A percentile compares a stretch with the other conserved stretches of the same genome.
phyloP scores from a whole-genome alignment of 37 sponge, comb jelly and placozoan genomes.

The Theonella swinhoei region DNA sequence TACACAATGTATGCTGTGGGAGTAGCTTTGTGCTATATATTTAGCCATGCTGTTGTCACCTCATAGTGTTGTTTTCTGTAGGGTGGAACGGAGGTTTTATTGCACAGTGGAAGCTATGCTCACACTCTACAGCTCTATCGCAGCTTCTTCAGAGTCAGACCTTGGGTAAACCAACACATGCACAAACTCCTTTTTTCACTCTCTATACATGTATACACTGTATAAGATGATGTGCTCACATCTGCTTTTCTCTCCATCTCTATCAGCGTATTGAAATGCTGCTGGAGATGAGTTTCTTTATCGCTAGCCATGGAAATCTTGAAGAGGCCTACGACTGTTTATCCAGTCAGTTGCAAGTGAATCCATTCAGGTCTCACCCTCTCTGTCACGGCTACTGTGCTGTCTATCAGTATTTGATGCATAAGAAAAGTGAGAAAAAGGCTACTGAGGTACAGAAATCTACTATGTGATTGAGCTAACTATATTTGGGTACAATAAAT shows the following conservation, averaged over 20 bases:
- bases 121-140: conserved; percentile 26
- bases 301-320: conserved; percentile 41
- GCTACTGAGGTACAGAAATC: too few relatives aligned
- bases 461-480: too few relatives aligned
- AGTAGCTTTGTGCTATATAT: background rate
- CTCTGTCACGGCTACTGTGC: conserved; percentile 49
- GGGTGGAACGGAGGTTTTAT: conserved; percentile 36
- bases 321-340: conserved; percentile 46
- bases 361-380: conserved; percentile 50
- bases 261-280: conserved; percentile 14
- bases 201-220: too few relatives aligned
- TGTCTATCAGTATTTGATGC: conserved; percentile 16
- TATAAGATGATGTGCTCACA: background rate
- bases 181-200: too few relatives aligned
- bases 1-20: background rate
- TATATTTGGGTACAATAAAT: too few relatives aligned
- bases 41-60: too few relatives aligned
- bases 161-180: background rate
- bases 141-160: background rate
- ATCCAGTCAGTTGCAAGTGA: conserved; percentile 9
- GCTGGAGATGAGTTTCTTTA: conserved; percentile 39
- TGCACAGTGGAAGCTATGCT: background rate
- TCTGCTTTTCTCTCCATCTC: background rate
- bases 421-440: too few relatives aligned
- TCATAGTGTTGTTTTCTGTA: too few relatives aligned